A percentile compares a stretch with the other conserved stretches of the same genome.
Conservation (phyloP, 2,797 vertebrate species). For the Sciurus vulgaris region DNA sequence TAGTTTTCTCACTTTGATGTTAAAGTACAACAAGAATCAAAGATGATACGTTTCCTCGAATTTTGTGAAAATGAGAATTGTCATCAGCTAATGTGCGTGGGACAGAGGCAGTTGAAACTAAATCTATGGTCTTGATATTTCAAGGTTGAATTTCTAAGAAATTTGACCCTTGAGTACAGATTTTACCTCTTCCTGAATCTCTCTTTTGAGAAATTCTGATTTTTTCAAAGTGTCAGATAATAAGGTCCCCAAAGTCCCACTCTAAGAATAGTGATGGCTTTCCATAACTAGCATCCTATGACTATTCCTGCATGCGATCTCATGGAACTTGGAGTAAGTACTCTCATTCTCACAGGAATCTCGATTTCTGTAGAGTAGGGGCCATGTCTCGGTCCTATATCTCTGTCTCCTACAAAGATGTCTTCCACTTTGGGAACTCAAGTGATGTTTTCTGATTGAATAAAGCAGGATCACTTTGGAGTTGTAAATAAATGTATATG, state of each 20-base stretch:
- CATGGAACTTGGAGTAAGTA: not conserved
- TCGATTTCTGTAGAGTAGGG: not conserved
- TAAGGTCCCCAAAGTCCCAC: not conserved
- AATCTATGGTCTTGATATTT: not conserved
- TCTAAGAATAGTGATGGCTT: not conserved
- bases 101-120: not conserved
- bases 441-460: not conserved
- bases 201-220: not conserved
- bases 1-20: not conserved
- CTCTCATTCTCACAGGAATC: not conserved
- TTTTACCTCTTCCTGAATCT: not conserved
- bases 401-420: not conserved
- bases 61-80: not conserved
- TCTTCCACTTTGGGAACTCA: not conserved
- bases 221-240: not conserved
- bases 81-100: not conserved
- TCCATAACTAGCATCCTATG: not conserved
- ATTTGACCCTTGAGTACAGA: not conserved
- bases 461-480: not conserved
- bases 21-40: not conserved
- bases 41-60: not conserved
- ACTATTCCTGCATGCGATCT: not conserved
- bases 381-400: not conserved
- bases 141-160: not conserved
- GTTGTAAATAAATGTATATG: not conserved